These are phyloP conservation scores for Chloroceryle amazona DNA, from an alignment of 2,797 vertebrate species.

Conservation along the genomic window DNA sequence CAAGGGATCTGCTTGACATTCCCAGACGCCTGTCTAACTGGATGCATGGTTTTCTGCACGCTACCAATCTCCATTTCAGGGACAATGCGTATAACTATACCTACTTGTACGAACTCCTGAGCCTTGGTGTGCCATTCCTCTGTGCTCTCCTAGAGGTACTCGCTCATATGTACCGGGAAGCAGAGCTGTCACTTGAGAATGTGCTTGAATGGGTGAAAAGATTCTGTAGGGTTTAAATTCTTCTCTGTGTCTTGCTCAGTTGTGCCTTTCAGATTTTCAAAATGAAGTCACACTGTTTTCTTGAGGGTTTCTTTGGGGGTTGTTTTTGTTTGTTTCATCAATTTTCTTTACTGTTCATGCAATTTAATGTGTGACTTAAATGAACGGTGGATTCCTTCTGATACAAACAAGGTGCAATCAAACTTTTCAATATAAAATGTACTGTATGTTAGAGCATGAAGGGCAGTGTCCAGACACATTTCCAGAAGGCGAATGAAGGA, in stretches of 20 bases:
- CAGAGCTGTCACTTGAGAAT: slow-evolving; percentile 81
- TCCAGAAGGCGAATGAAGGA: slow-evolving; percentile 78
- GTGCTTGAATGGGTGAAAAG: slow-evolving; percentile 86
- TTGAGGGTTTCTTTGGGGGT: neutral
- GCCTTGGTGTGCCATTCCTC: slow-evolving; percentile 91
- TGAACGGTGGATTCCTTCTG: neutral
- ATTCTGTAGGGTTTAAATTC: slow-evolving; percentile 69
- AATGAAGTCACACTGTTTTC: neutral
- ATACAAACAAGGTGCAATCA: neutral
- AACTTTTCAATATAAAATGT: neutral
- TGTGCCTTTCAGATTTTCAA: slow-evolving; percentile 74
- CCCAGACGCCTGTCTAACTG: slow-evolving; percentile 86
- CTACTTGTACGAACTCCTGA: slow-evolving; percentile 93
- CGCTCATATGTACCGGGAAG: slow-evolving; percentile 89
- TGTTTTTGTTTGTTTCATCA: neutral
- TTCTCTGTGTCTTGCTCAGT: slow-evolving; percentile 3
- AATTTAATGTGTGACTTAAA: neutral
- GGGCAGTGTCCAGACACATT: slow-evolving; percentile 61
- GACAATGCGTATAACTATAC: slow-evolving; percentile 91
- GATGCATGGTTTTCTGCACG: slow-evolving; percentile 82
- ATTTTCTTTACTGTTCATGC: neutral
- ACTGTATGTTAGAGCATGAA: slow-evolving; percentile 64
- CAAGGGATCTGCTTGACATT: slow-evolving; percentile 85
- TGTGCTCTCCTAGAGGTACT: slow-evolving; percentile 90
- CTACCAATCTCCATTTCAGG: slow-evolving; percentile 86